Conservation (phyloP, 2,888 invertebrate genomes). For the Acleris cristana region DNA sequence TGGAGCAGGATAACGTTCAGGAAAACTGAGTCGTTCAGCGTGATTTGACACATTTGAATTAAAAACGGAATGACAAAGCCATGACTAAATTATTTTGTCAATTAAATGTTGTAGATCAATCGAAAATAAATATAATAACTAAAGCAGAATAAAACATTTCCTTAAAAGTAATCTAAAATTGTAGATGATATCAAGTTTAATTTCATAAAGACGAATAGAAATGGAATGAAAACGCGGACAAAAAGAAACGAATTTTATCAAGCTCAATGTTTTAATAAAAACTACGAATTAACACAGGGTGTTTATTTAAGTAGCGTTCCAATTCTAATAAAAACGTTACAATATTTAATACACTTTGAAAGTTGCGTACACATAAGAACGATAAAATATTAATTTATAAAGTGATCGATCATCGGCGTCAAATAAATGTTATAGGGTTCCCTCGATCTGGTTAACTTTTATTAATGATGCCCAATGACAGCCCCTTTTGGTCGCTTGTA, state of each 20-base stretch:
- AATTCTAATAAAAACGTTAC: too few species aligned
- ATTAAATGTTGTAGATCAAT: too few species aligned
- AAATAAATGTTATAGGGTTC: conserved; percentile 36
- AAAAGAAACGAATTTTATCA: too few species aligned
- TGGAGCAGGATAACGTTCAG: not conserved
- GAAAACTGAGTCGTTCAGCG: not conserved
- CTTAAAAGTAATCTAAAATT: too few species aligned
- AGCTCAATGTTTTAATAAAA: too few species aligned
- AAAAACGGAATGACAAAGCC: not conserved
- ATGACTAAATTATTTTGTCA: not conserved
- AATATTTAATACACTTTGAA: not conserved
- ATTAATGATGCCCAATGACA: conserved; percentile 36
- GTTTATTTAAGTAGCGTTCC: too few species aligned
- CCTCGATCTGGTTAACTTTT: conserved; percentile 34
- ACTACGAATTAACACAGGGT: too few species aligned
- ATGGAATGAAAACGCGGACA: too few species aligned
- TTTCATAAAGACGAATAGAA: too few species aligned
- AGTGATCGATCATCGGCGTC: conserved; percentile 31
- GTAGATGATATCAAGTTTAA: too few species aligned
- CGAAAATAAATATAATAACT: too few species aligned
- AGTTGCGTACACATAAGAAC: conserved; percentile 1
- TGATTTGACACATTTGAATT: not conserved
- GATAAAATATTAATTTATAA: conserved; percentile 32
- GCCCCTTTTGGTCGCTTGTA: conserved; percentile 24
- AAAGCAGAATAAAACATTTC: too few species aligned